Percentiles rank a stretch among this genome's conserved stretches.
phyloP scores from a whole-genome alignment of 2,888 invertebrate species.

The Agrochola circellaris region DNA sequence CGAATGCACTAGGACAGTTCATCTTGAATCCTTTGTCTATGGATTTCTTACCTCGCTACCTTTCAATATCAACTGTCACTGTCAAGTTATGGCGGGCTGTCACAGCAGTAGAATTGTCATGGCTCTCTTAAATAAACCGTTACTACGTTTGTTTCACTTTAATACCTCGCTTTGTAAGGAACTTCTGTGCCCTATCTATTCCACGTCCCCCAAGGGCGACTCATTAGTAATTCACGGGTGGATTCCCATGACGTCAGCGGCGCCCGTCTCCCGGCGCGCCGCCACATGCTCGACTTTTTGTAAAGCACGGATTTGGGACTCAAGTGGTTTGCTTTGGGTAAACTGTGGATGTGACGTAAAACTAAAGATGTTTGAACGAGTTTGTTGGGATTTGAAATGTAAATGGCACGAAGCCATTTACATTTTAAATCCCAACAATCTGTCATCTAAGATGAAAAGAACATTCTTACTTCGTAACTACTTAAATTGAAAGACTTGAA shows the following conservation, averaged over 20 bases:
- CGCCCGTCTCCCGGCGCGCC: slow-evolving; percentile 76
- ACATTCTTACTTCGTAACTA: background rate
- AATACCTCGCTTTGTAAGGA: background rate
- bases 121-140: background rate
- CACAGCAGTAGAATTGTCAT: background rate
- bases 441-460: background rate
- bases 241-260: slow-evolving; percentile 85
- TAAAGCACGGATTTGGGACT: slow-evolving; percentile 59
- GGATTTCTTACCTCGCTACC: background rate
- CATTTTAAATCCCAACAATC: too few species aligned
- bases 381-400: background rate
- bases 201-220: slow-evolving; percentile 38
- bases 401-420: too few species aligned
- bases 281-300: slow-evolving; percentile 77
- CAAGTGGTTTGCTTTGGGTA: slow-evolving; percentile 50
- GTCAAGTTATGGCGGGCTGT: background rate
- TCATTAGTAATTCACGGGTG: slow-evolving; percentile 74
- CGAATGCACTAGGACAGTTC: background rate
- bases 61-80: slow-evolving; percentile 2
- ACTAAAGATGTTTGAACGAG: slow-evolving; percentile 12
- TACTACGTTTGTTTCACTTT: background rate
- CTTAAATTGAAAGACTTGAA: background rate
- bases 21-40: too few species aligned
- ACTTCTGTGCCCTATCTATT: slow-evolving; percentile 44
- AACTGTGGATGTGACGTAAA: slow-evolving; percentile 26